Base-by-base conservation (phyloP, 2,888 invertebrate genomes). In the Chymomyza amoena region DNA sequence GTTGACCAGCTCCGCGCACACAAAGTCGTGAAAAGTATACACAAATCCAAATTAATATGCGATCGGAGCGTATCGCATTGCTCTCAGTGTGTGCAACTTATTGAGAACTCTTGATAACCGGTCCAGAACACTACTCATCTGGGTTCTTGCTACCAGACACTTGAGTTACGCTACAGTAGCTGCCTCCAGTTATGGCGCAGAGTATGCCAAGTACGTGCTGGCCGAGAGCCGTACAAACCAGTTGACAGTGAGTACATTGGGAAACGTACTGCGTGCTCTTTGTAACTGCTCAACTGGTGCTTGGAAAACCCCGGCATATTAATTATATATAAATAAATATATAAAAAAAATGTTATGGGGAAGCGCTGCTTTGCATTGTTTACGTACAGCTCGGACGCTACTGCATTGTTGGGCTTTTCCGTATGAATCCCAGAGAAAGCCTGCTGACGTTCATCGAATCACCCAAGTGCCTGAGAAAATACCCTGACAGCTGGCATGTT, bases 121-220 rank as follows among this genome's bases (percentile, higher is more conserved):
- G 75, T 75, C 75, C 45, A 62, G 70, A 70, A 70, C 51, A 39
- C 25, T 18, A 13, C 59, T 45, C 39, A 45, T 13, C 39, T 10
- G 13, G 7, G 13, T 13, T 45, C 3, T 1, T 32, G 32, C 32
- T 54, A 13, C 54, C 16, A 16, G 10, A 54, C 16, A 54, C 54
- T 16, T 20, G 54, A 4, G 2, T 9, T 13, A 7, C 57, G 25
- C 57, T 57, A 25, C 32, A 18, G 20, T 9, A 25, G 15, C 20
- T 10, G 20, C 57, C 6, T 28, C 25, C 2, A 25, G 6, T 7
- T 25, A 25, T 15, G 57, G 57, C 28, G 57, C 13, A 18, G 20
- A 10, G 57, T 13, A 25, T 28, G 20, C 1, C 4, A 3, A 10
- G 6, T 45, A 54, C 52, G 1, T n/a, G 15, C 52, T 54, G 52